Base-by-base conservation (phyloP, 2,888 invertebrate genomes). In the Chromoteleia sp. region DNA sequence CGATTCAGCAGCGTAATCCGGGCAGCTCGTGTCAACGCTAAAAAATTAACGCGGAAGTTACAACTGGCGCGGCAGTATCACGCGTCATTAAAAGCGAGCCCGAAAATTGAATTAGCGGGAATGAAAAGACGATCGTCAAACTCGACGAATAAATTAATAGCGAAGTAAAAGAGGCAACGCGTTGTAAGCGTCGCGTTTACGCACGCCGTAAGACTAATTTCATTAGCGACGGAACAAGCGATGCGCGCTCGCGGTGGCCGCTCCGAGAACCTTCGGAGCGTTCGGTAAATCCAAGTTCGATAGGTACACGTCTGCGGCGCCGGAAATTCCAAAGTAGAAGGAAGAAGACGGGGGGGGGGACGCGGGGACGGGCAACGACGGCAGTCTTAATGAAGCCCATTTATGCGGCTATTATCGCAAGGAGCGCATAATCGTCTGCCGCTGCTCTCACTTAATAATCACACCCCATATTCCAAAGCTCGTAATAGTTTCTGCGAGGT, bases 341-440 rank as follows among this genome's bases (percentile, higher is more conserved):
- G 29, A 52, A 29, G 33, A 54, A 15, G 33, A 54, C 8, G 48
- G 56, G 65, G 12, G 7, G 7, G 14, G 25, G 54, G 36, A 12
- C 54, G 43, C 5, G 33, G 14, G 84, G 75, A 71, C 14, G 56
- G 81, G 77, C 85, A 84, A 84, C 79, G 85, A 84, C 80, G 84
- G 84, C 84, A 85, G 88, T 87, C 89, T 89, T 91, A 91, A 91
- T 88, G 90, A 90, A 89, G 90, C 87, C 90, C 89, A 90, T 91
- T 91, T 90, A 90, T 86, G 85, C 85, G 86, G 86, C 89, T 87
- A 90, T 90, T 90, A 90, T 89, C 88, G 88, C 85, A 84, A 86
- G 86, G 85, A 88, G 87, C 87, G 83, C 87, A 87, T 89, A 89
- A 90, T 90, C 89, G 89, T 88, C 89, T 88, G 86, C 82, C 86